Evolutionary conservation across 2,113 vertebrate genomes (phyloP), one percentile per base, ranked within the genome.

Genomic region (Capra hircus): DNA sequence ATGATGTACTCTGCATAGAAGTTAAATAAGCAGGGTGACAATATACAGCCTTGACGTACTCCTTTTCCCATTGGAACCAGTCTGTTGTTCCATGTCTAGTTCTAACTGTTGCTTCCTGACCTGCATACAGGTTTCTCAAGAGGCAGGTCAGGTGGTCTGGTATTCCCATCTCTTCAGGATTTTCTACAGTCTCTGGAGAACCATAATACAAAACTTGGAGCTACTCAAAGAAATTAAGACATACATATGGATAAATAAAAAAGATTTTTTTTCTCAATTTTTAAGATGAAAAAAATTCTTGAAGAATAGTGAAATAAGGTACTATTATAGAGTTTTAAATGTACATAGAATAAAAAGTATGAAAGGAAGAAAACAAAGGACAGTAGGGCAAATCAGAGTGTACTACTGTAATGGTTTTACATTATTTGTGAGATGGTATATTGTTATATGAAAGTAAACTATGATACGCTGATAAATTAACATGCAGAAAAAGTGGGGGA

Each of bases 391-490:
- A 92, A 91, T 64, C 53, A 67, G 93, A 91, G 43, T 57, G 27
- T 53, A 57, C 33, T 85, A 91, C 23, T 17, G 3, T 36, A 88
- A 81, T 2, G 27, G 48, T 50, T n/a, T 86, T 81, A 74, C 43
- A 62, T 78, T 94, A 83, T 95, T 92, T 94, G 48, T 21, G 82
- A 94, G 28, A 67, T 43, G 10, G 7, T 45, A 71, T 60, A 86
- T 36, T 89, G 90, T 48, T 77, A 78, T 27, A 91, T 48, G 16
- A 88, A 90, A 40, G 25, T 59, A 94, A 25, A 71, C 12, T 92
- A 27, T 88, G 67, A 90, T 85, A 81, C 90, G 90, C n/a, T 64
- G 27, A 45, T 45, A 94, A 91, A 84, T 93, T 91, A 94, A 92
- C 93, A 95, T 62, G 30, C 17, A 74, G 11, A 74, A 74, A 74